Percentiles rank a stretch among this genome's conserved stretches.
These are phyloP conservation scores for Peromyscus eremicus DNA, from an alignment of 2,797 vertebrate species.

Conservation along the genomic window DNA sequence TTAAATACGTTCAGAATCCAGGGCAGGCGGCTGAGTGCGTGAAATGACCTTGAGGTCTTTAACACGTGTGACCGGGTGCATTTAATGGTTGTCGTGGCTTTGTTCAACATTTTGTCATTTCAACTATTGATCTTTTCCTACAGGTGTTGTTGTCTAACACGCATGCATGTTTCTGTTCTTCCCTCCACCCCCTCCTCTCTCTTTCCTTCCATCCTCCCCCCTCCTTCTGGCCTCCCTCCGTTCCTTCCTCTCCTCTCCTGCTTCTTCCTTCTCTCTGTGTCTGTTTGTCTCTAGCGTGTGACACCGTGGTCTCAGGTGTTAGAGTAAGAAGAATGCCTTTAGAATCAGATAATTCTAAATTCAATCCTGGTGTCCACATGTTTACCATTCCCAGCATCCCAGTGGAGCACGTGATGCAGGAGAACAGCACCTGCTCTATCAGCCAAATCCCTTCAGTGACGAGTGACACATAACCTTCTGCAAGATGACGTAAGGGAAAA, in stretches of 20 bases:
- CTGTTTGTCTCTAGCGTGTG: background rate
- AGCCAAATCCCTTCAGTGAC: background rate
- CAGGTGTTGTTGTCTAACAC: conserved; percentile 2
- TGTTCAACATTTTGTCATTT: background rate
- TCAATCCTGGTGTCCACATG: background rate
- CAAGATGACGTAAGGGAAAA: background rate
- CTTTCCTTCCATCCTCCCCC: background rate
- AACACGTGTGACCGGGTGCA: background rate
- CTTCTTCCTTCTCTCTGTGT: background rate
- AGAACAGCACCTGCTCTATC: background rate
- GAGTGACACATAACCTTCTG: background rate
- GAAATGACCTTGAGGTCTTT: conserved; percentile 29
- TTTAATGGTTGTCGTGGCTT: conserved; percentile 34
- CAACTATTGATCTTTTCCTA: background rate
- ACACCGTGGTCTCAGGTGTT: background rate
- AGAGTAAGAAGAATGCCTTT: conserved; percentile 19
- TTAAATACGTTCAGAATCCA: background rate
- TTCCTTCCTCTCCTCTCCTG: background rate
- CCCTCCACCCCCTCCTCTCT: background rate
- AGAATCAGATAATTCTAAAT: background rate
- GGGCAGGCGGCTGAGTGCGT: background rate
- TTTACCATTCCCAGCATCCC: background rate
- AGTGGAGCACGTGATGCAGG: background rate
- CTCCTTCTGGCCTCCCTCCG: background rate
- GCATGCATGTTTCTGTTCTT: background rate